Evolutionary conservation across 2,888 invertebrate genomes (phyloP), one percentile per base, ranked within the genome.

Genomic region (Euplexia lucipara): DNA sequence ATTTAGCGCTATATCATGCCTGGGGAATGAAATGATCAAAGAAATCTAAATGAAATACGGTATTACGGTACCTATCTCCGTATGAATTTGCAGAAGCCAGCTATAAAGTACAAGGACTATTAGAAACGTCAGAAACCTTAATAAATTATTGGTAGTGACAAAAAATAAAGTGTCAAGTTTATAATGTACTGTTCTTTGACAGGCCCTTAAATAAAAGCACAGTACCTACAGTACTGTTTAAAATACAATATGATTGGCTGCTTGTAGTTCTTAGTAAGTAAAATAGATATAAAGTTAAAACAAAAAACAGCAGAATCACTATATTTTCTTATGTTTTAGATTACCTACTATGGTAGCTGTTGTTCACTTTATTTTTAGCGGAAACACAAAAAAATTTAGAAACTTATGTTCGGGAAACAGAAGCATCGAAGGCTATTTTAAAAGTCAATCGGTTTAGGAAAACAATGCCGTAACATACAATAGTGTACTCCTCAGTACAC

Each of bases 381-480:
- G 22, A 39, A 39, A 12, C 9, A 37, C 6, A 37, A 26, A 63
- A 63, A 61, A 63, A 34, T 10, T 0, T n/a, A 22, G 22, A 30
- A 30, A 53, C 0, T 3, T 22, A n/a, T 16, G 10, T 16, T n/a
- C n/a, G n/a, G n/a, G n/a, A n/a, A n/a, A n/a, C n/a, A n/a, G n/a
- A n/a, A n/a, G n/a, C n/a, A n/a, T n/a, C n/a, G n/a, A n/a, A 34
- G 5, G 34, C 41, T 42, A 16, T 64, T 45, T 64, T 64, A n/a
- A 42, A 63, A 64, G n/a, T 18, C n/a, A 62, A 41, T 64, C 10
- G 16, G 10, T 20, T 20, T 8, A 30, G 26, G 35, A 35, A 53
- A 53, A 64, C 5, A 26, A 26, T 5, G 26, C 53, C 30, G 9
- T 64, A 35, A 42, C 34, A 64, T 20, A 18, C 22, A 66, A 34